Evolutionary conservation across 1,140 invertebrate genomes (phyloP), one percentile per base, ranked within the genome.

Genomic region (Heliconius hermathena): DNA sequence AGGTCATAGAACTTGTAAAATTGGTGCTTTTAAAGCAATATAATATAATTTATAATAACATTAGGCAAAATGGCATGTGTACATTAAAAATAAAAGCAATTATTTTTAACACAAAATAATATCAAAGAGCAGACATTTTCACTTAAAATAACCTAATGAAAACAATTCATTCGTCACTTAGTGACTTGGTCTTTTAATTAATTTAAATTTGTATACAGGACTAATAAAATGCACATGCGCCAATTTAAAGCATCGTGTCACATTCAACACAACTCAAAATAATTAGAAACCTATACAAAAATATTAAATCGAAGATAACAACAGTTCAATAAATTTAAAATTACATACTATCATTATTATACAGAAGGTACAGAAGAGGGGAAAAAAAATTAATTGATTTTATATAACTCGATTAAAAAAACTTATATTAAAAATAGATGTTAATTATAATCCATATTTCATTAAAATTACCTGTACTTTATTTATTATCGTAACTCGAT

Each of bases 61-160:
- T 93, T 94, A 93, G 92, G 93, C 93, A 94, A 93, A 94, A 94
- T 94, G 93, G 91, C 93, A 94, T 92, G 91, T 94, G 92, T 94
- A 91, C 89, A 93, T 90, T 91, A 92, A 91, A 92, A 93, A 93
- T 93, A 94, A 92, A 94, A 92, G 90, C 90, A 52, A 91, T 90
- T 91, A 90, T 88, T 89, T 89, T 90, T 86, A 92, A 93, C 88
- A 91, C 87, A 93, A 93, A 91, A 91, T 94, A 93, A 91, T 92
- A 92, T 92, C 91, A 92, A 26, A 91, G 86, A 91, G 87, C 85
- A 89, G 88, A 91, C 88, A 90, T 88, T 91, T 92, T 89, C 83
- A 91, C 84, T 78, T 87, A 84, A 86, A 66, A 85, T 81, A 46
- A 84, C 81, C 87, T 86, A 89, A 88, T 85, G 80, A 85, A 89